Evolutionary conservation across 2,888 invertebrate species (phyloP).

Genomic region (Aspidapion aeneum): DNA sequence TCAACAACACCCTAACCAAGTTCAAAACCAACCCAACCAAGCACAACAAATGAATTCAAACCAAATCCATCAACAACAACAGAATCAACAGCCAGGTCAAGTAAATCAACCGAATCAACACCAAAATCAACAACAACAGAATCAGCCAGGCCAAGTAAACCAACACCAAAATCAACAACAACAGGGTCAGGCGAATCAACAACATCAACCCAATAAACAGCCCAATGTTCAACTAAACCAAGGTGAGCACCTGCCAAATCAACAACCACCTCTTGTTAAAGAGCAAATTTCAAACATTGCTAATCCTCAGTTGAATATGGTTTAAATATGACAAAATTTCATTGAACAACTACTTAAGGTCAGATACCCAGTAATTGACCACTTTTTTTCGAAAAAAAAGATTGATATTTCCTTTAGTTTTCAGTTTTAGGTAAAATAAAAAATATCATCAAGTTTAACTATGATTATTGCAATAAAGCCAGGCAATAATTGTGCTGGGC

Average conservation of each 20-base stretch:
- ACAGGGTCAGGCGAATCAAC: conserved; percentile 5
- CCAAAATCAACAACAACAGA: conserved; percentile 3
- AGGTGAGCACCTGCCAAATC: background rate
- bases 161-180: conserved; percentile 12
- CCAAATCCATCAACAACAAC: conserved; percentile 18
- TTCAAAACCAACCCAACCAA: conserved; percentile 1
- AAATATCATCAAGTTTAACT: no score
- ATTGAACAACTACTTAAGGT: background rate
- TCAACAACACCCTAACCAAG: conserved; percentile 12
- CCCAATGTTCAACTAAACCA: conserved; percentile 6
- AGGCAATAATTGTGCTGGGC: no score
- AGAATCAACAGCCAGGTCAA: conserved; percentile 10
- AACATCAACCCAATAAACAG: conserved; percentile 4
- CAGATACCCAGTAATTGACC: no score
- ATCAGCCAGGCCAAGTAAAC: conserved; percentile 5
- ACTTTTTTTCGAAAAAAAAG: no score
- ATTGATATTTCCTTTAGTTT: no score
- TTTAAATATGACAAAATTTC: background rate
- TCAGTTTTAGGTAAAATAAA: no score
- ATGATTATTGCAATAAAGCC: no score
- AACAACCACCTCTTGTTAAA: conserved; percentile 1
- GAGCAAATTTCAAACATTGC: background rate
- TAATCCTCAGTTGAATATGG: background rate
- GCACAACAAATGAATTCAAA: conserved; percentile 23
- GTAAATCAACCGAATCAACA: conserved; percentile 7